Base-by-base conservation (phyloP, 2,888 invertebrate genomes). In the Xylota segnis region DNA sequence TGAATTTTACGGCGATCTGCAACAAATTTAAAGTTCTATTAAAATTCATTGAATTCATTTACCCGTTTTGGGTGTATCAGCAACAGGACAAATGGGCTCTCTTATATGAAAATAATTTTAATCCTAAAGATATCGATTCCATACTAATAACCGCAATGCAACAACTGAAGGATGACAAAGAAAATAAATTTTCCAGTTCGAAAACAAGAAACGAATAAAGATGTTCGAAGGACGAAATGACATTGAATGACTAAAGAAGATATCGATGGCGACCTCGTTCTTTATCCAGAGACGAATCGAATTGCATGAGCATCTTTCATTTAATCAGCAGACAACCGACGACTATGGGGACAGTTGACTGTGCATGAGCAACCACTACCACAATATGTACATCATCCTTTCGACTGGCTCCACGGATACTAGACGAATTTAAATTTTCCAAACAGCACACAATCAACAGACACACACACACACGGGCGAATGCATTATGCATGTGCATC, bases 401-500 rank as follows among this genome's bases (percentile, higher is more conserved):
- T 3, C 9, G 18, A 50, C 72, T 72, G 79, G 79, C 79, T 74
- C 79, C 79, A 52, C 27, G 34, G 52, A 74, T 52, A 54, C 79
- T 81, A 81, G 79, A 81, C 79, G 59, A 74, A 81, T 74, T 66
- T 74, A 47, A 79, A 79, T 78, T 50, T 47, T 40, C 18, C 65
- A 79, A 43, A 27, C n/a, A n/a, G n/a, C 34, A 58, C 27, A 37
- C n/a, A 66, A 29, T 32, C 12, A 23, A 54, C 61, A 43, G 6
- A 34, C 34, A 37, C 16, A 27, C 6, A 59, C 43, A 45, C 9
- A 58, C 47, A 47, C n/a, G 29, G 7, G 4, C 61, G 18, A n/a
- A 45, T 78, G 72, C 63, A 79, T 65, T 56, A 79, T 65, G 79
- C 74, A 81, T 74, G 65, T 66, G 34, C 27, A 59, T 59, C 59